Evolutionary conservation across 2,797 vertebrate species (phyloP).

Genomic region (Tadarida brasiliensis): DNA sequence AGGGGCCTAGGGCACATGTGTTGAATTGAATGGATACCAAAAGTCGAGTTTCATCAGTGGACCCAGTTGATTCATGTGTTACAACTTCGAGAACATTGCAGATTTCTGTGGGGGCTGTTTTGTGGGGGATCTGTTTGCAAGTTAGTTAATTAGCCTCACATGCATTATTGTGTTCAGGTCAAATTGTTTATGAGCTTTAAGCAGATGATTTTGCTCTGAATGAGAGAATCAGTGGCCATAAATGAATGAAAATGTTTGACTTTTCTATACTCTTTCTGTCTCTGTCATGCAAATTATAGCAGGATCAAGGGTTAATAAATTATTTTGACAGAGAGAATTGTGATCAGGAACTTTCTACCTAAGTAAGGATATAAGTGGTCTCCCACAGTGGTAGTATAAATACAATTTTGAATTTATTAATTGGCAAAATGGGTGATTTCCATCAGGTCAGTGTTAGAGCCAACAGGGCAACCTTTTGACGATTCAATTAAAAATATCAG

Average conservation of each 20-base stretch:
- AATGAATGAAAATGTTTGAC: conserved; percentile 18
- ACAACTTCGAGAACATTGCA: neutral
- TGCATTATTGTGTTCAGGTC: neutral
- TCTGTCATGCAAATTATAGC: neutral
- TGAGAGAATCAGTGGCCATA: conserved; percentile 11
- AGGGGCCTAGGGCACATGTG: neutral
- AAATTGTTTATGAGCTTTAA: conserved; percentile 42
- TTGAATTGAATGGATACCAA: neutral
- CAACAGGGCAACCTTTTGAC: neutral
- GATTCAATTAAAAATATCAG: neutral
- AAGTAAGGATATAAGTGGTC: neutral
- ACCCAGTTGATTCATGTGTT: neutral
- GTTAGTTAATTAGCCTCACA: neutral
- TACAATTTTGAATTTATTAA: conserved; percentile 52
- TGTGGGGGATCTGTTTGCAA: neutral
- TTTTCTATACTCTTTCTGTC: neutral
- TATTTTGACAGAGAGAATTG: conserved; percentile 48
- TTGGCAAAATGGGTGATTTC: neutral
- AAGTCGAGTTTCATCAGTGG: neutral
- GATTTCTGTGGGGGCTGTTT: neutral
- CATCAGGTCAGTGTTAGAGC: neutral
- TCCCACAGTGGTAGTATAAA: neutral
- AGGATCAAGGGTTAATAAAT: conserved; percentile 8
- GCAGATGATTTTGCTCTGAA: conserved; percentile 27
- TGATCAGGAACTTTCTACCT: conserved; percentile 8